Conservation (phyloP, 23 tunicate genomes). For the Phallusia fumigata region DNA sequence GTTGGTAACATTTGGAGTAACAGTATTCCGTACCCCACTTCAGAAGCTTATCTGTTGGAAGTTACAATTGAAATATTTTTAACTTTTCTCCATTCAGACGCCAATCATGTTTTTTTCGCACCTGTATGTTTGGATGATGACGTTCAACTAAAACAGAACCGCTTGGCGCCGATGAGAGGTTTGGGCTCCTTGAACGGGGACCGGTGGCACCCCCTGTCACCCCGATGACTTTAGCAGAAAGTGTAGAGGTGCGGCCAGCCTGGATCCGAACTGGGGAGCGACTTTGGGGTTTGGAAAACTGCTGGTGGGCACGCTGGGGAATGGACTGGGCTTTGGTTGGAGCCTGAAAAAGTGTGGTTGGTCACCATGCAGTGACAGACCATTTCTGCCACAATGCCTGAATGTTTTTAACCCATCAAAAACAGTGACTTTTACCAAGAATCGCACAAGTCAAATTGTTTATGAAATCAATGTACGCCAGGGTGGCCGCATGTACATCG, state of each 20-base stretch:
- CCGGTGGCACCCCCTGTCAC: background rate
- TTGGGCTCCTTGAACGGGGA: background rate
- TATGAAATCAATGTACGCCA: too few species aligned
- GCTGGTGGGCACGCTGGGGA: background rate
- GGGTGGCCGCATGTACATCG: too few species aligned
- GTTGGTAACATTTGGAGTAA: too few species aligned
- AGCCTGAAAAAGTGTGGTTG: background rate
- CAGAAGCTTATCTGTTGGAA: too few species aligned
- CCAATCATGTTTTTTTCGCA: background rate
- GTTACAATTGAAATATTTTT: too few species aligned
- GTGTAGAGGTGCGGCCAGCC: conserved; percentile 23
- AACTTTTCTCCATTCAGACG: too few species aligned
- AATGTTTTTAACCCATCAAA: too few species aligned
- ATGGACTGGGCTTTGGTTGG: background rate
- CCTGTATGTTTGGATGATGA: conserved; percentile 81
- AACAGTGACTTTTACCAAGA: too few species aligned
- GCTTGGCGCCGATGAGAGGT: background rate
- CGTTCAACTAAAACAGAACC: conserved; percentile 54
- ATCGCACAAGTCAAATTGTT: too few species aligned
- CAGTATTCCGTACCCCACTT: too few species aligned
- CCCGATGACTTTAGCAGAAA: conserved; percentile 33
- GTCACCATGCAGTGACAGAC: too few species aligned
- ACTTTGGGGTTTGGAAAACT: background rate
- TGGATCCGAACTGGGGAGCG: background rate
- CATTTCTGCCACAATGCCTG: too few species aligned